A percentile compares a stretch with the other conserved stretches of the same genome.
Evolutionary conservation across 2,113 vertebrate species (phyloP).

Genomic region (Pituophis catenifer): DNA sequence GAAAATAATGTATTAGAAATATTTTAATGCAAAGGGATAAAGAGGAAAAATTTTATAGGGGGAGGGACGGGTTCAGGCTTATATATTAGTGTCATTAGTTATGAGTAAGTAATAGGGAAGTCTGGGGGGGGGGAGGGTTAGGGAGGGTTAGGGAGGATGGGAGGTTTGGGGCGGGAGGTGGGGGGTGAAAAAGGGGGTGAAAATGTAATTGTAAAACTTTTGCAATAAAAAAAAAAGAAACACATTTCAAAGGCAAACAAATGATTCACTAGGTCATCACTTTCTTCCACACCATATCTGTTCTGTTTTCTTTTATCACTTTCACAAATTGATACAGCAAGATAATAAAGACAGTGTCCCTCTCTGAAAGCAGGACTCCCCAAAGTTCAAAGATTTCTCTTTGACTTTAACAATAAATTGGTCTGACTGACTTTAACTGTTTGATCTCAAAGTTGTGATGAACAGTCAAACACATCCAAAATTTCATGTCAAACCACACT

Average conservation of each 20-base stretch:
- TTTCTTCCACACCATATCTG: neutral
- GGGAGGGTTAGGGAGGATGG: no score
- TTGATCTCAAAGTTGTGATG: neutral
- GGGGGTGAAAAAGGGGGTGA: no score
- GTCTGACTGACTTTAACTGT: neutral
- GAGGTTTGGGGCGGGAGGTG: no score
- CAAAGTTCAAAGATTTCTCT: neutral
- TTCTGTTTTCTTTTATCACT: neutral
- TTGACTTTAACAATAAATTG: neutral
- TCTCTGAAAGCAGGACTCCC: neutral
- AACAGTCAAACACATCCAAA: neutral
- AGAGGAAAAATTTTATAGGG: no score
- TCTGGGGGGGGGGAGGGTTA: no score
- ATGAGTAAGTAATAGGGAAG: no score
- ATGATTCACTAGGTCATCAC: neutral
- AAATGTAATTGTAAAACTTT: no score
- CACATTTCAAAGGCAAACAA: neutral
- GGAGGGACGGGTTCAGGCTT: no score
- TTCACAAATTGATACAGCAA: neutral
- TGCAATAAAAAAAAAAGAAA: no score
- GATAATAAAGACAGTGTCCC: fast-evolving
- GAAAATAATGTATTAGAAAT: no score
- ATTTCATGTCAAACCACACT: neutral
- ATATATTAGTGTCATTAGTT: no score
- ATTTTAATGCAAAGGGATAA: no score